phyloP scores from a whole-genome alignment of 1,140 invertebrate genomes.

The Achatina immaculata region DNA sequence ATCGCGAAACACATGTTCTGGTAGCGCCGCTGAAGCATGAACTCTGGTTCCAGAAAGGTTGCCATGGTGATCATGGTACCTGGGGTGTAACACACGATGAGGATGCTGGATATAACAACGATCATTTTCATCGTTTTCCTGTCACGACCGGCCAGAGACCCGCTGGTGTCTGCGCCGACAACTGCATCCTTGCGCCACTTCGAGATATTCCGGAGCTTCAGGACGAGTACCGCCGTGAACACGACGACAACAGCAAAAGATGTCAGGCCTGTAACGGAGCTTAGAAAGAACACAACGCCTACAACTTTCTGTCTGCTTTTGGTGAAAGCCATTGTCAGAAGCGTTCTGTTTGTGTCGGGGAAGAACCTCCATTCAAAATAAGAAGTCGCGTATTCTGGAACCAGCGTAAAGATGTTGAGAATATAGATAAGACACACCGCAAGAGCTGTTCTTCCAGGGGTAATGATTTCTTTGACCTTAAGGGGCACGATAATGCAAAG shows the following conservation, averaged over 20 bases:
- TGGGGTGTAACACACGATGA: neutral
- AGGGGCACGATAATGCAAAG: too few relatives aligned
- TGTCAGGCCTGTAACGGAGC: neutral
- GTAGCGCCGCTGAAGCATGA: neutral
- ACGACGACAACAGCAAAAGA: neutral
- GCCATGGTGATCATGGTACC: neutral
- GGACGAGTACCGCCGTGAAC: neutral
- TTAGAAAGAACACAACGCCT: neutral
- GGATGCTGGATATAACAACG: neutral
- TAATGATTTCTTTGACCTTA: too few relatives aligned
- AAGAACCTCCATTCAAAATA: neutral
- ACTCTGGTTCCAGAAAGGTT: neutral
- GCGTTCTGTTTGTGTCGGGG: neutral
- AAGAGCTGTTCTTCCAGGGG: neutral
- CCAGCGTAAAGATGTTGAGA: neutral
- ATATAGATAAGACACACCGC: neutral
- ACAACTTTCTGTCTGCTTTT: neutral
- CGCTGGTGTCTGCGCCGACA: neutral
- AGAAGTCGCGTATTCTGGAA: neutral
- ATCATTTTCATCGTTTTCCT: neutral
- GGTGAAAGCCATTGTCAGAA: neutral
- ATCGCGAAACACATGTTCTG: neutral
- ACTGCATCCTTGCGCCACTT: neutral
- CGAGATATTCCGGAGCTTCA: neutral
- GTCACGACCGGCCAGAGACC: neutral